Evolutionary conservation across 2,888 invertebrate genomes (phyloP).

Genomic region (Epiblema foenella): DNA sequence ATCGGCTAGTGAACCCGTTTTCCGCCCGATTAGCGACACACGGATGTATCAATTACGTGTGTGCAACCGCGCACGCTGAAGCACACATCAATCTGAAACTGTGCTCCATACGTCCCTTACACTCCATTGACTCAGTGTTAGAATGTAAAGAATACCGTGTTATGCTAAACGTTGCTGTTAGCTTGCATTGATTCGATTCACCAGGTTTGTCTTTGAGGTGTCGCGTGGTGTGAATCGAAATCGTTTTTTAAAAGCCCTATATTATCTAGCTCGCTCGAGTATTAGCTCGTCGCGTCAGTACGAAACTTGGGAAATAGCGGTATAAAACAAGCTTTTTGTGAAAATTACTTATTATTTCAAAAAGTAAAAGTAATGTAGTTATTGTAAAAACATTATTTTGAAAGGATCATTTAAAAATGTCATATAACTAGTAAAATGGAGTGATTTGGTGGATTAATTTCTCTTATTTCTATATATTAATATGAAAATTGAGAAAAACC

Average conservation of each 20-base stretch:
- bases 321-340: no score
- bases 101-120: conserved; percentile 39
- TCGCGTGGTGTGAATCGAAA: neutral
- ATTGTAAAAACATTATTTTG: no score
- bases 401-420: no score
- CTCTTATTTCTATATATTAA: no score
- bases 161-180: conserved; percentile 27
- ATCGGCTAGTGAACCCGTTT: conserved; percentile 80
- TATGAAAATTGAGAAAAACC: no score
- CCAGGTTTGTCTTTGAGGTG: conserved; percentile 17
- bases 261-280: no score
- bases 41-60: conserved; percentile 77
- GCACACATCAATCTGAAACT: conserved; percentile 44
- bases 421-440: no score
- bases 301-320: no score
- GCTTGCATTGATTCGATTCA: conserved; percentile 8
- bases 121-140: conserved; percentile 41
- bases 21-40: conserved; percentile 77
- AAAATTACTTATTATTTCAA: no score
- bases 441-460: no score
- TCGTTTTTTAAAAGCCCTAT: neutral
- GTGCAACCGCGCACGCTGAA: conserved; percentile 55
- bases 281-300: no score
- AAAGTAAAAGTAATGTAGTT: no score
- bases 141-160: conserved; percentile 41